Conservation (phyloP, 2,797 vertebrate genomes). For the Chanos chanos region DNA sequence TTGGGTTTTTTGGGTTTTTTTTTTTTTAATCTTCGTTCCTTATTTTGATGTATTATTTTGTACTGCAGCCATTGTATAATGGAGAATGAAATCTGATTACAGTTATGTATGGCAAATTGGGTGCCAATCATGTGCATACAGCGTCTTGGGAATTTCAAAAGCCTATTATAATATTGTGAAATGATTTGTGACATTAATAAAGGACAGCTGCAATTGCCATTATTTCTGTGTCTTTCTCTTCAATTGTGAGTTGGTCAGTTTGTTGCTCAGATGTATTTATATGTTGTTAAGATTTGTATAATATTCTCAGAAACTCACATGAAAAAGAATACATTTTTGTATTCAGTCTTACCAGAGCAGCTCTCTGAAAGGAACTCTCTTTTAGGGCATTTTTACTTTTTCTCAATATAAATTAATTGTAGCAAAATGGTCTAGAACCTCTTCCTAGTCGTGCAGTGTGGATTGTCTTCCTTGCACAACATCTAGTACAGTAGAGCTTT, state of each 20-base stretch:
- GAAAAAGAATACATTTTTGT: no score
- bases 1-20: no score
- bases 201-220: constrained; percentile 58
- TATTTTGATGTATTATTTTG: constrained; percentile 61
- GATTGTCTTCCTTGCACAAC: no score
- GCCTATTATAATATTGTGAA: constrained; percentile 59
- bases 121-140: constrained; percentile 41
- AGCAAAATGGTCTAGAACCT: no score
- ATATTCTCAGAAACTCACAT: no score
- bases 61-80: constrained; percentile 53
- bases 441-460: no score
- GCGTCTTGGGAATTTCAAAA: constrained; percentile 45
- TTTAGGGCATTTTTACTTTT: no score
- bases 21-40: constrained; percentile 47
- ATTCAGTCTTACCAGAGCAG: no score
- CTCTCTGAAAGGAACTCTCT: no score
- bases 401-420: no score
- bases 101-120: constrained; percentile 37
- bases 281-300: not conserved
- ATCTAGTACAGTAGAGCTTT: no score
- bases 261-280: constrained; percentile 4
- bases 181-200: constrained; percentile 72
- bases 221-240: constrained; percentile 48
- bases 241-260: constrained; percentile 33
- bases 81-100: constrained; percentile 42